Base-by-base conservation (phyloP, 1,140 invertebrate species). In the Andricus grossulariae region DNA sequence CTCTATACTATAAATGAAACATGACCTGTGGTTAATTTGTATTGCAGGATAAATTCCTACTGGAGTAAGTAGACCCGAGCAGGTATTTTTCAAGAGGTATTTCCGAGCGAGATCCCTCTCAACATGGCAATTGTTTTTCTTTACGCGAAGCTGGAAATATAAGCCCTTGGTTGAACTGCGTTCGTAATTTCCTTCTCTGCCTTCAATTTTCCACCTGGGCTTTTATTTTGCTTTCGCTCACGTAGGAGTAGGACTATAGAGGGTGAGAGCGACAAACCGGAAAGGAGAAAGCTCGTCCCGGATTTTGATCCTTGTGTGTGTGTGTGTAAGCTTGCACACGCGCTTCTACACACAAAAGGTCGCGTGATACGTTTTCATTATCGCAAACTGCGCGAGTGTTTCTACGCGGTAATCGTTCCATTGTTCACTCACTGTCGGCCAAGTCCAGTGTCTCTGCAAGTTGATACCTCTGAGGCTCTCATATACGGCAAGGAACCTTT, bases 391-490 rank as follows among this genome's bases (percentile, higher is more conserved):
- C 71, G 54, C 19, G 50, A 66, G 50, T 82, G 72, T 74, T 79
- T 79, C 45, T 50, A 72, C 49, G 74, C 82, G 81, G 84, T 83
- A 87, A 86, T 87, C 83, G 85, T 74, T 70, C 84, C 71, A 87
- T 87, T 86, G 83, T 86, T 85, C 85, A 81, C 76, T 73, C 51
- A 18, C 72, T 74, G 76, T 75, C 76, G 51, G 57, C 50, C 13
- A 80, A 79, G 70, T 79, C 52, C 51, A 52, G 79, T 78, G 13
- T 76, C 73, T 72, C 50, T 50, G 71, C 74, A 76, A 77, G 52
- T 75, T 74, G 77, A 78, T 75, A 78, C 82, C 83, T 77, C 84
- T 82, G 79, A 86, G 79, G 78, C 51, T 76, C 52, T 79, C 54
- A 16, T 72, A 71, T 72, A 77, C 75, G 60, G 7, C 70, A 60